Evolutionary conservation across 2,113 vertebrate genomes (phyloP).

Genomic region (Heterotis niloticus): DNA sequence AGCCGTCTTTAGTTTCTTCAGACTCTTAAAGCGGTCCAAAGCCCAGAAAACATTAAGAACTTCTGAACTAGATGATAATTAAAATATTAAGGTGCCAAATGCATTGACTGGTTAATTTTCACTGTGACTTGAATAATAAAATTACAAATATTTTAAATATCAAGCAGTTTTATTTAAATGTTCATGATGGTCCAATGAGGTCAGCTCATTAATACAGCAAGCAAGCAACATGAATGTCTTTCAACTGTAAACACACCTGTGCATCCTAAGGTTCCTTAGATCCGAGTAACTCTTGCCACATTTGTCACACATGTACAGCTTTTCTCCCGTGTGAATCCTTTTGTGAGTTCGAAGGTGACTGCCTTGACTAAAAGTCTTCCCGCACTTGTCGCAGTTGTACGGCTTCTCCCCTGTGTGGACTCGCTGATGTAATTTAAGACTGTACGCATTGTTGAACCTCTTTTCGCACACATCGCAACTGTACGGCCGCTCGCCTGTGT

Average conservation of each 20-base stretch:
- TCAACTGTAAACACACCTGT: constrained; percentile 26
- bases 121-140: no score
- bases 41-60: no score
- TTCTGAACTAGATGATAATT: constrained; percentile 40
- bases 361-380: constrained; percentile 24
- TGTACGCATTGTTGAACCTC: constrained; percentile 20
- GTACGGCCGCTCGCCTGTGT: constrained; percentile 33
- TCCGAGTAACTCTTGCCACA: constrained; percentile 25
- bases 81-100: no score
- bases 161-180: not conserved
- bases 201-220: no score
- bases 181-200: not conserved
- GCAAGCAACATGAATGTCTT: not conserved
- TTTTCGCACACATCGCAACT: constrained; percentile 5
- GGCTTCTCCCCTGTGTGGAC: constrained; percentile 20
- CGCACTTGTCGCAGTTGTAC: constrained; percentile 24
- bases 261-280: constrained; percentile 20
- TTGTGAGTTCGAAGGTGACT: constrained; percentile 21
- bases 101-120: no score
- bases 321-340: constrained; percentile 22
- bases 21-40: no score
- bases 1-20: no score
- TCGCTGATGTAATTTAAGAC: constrained; percentile 21
- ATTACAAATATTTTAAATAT: not conserved
- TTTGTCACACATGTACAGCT: constrained; percentile 25